Base-by-base conservation (phyloP, 2,797 vertebrate species). In the Heteromormyrus szaboi region DNA sequence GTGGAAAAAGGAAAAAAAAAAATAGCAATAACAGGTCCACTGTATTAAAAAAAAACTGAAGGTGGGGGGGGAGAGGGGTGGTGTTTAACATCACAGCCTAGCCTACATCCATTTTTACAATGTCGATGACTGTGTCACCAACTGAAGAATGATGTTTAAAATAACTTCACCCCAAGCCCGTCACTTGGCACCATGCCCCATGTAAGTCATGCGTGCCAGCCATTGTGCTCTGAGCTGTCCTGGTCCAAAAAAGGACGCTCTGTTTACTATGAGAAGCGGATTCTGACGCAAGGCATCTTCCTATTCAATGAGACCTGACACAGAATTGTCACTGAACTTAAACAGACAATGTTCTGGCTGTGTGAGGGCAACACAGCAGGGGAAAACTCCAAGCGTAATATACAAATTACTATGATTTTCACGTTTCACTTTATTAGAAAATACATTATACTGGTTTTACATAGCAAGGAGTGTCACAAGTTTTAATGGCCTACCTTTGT, bases 151-250 rank as follows among this genome's bases (percentile, higher is more conserved):
- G 25, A 25, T 53, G 51, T 53, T 53, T 86, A 86, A 86, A 86
- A 54, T 54, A 54, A 37, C 33, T 62, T 44, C 44, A 25, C 53
- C 29, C 51, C 19, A 22, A 44, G n/a, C 87, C 88, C 48, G 44
- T 89, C 85, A 91, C 41, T 89, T 91, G 87, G 89, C 91, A 84
- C 12, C 5, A 2, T 59, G 76, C 91, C 89, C 89, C 79, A 56
- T 88, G 79, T 44, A 91, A 90, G 88, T 89, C 91, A 91, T 72
- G 41, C 59, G 89, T 17, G 17, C 76, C 65, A 88, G 87, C 7
- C 11, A 56, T n/a, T 72, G 29, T 12, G 50, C 3, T 41, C 11
- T 76, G 48, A 68, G 83, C 51, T 65, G 53, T 11, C 44, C 48
- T 12, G 6, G 46, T 17, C 86, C 65, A 84, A 89, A 46, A 84